Evolutionary conservation across 2,888 invertebrate species (phyloP).

Genomic region (Bembecia ichneumoniformis): DNA sequence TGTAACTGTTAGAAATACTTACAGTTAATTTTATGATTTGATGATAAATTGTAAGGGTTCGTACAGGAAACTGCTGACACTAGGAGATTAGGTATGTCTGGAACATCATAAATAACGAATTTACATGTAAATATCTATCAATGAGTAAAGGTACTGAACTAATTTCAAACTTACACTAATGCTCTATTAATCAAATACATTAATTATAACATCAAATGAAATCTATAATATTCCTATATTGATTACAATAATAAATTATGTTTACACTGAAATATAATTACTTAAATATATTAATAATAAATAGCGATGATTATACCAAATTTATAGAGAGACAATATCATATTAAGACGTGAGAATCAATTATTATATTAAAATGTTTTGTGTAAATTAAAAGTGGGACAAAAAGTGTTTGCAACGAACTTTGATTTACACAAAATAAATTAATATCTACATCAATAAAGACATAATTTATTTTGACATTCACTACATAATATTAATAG

Average conservation of each 20-base stretch:
- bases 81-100: slow-evolving; percentile 10
- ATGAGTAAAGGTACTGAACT: slow-evolving; percentile 53
- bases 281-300: slow-evolving; percentile 70
- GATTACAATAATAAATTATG: slow-evolving; percentile 68
- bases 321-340: slow-evolving; percentile 62
- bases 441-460: not conserved
- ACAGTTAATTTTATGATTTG: not conserved
- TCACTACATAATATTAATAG: slow-evolving; percentile 12
- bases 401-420: not conserved
- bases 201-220: slow-evolving; percentile 65
- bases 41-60: no score
- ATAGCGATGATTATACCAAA: slow-evolving; percentile 65
- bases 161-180: slow-evolving; percentile 65
- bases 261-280: slow-evolving; percentile 62
- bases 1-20: no score
- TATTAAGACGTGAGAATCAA: slow-evolving; percentile 1
- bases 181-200: slow-evolving; percentile 42
- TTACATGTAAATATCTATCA: slow-evolving; percentile 26
- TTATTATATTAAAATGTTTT: not conserved
- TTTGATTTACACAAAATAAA: not conserved
- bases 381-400: not conserved
- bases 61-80: not conserved
- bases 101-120: slow-evolving; percentile 54
- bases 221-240: slow-evolving; percentile 60
- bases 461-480: slow-evolving; percentile 7